Percentiles rank a stretch among this genome's conserved stretches.
Conservation (phyloP, 1,140 invertebrate genomes). For the Eriosoma lanigerum region DNA sequence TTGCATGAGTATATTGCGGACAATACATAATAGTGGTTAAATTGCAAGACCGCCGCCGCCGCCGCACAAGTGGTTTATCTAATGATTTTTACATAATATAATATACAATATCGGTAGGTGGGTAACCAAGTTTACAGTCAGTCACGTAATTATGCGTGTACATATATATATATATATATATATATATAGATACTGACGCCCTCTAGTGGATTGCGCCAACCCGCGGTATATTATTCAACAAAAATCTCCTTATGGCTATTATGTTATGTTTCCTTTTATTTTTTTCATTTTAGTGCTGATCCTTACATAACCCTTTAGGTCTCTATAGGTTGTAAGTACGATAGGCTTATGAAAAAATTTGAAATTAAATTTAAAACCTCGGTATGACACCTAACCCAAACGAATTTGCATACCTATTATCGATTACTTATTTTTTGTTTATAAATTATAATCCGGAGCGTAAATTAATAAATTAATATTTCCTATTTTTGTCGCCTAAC, state of each 20-base stretch:
- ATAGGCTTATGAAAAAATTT: conserved; percentile 14
- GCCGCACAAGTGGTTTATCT: conserved; percentile 18
- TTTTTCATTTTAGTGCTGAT: conserved; percentile 23
- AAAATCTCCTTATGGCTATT: conserved; percentile 16
- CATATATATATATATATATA: not conserved
- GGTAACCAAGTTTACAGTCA: conserved; percentile 33
- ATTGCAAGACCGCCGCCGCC: conserved; percentile 10
- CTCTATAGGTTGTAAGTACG: not conserved
- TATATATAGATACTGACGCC: conserved; percentile 21
- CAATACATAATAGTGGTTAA: conserved; percentile 25
- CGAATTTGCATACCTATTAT: too few species aligned
- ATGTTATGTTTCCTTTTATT: conserved; percentile 15
- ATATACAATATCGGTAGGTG: conserved; percentile 11
- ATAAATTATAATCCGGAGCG: too few species aligned
- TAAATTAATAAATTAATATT: too few species aligned
- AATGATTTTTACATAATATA: conserved; percentile 44
- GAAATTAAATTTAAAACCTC: too few species aligned
- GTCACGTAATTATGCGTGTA: conserved; percentile 20
- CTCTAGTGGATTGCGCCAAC: conserved; percentile 48
- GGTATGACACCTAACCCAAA: too few species aligned
- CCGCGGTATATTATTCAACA: conserved; percentile 38
- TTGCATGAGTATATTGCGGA: not conserved
- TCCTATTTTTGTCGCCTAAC: too few species aligned
- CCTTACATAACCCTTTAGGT: conserved; percentile 15
- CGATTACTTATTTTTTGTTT: too few species aligned